A percentile compares a stretch with the other conserved stretches of the same genome.
Conservation (phyloP, 2,888 invertebrate species). For the Periphyllus acericola region DNA sequence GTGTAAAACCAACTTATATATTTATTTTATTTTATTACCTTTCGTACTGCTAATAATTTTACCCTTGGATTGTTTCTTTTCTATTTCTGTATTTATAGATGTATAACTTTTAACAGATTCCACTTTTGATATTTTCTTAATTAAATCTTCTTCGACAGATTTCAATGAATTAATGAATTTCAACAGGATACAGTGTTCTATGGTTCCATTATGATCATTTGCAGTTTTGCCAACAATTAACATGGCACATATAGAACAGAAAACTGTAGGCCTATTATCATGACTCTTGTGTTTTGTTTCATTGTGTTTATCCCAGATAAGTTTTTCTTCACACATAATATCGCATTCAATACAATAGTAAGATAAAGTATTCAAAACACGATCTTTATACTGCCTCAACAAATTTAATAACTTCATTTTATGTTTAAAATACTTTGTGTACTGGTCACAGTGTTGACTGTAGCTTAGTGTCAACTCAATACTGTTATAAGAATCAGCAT, state of each 20-base stretch:
- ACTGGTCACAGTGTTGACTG: not conserved
- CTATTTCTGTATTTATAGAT: not conserved
- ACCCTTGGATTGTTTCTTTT: not conserved
- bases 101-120: not conserved
- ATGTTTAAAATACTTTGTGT: constrained; percentile 10
- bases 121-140: not conserved
- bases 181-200: constrained; percentile 20
- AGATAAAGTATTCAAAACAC: not conserved
- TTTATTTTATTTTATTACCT: not conserved
- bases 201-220: not conserved
- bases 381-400: not conserved
- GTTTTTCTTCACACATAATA: constrained; percentile 10
- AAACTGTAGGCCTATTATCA: not conserved
- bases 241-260: constrained; percentile 26
- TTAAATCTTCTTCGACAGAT: not conserved
- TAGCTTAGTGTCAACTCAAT: not conserved
- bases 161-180: not conserved
- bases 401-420: constrained; percentile 18
- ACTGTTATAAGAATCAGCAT: not conserved
- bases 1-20: no score
- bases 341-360: constrained; percentile 20
- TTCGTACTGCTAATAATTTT: not conserved
- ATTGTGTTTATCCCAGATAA: not conserved
- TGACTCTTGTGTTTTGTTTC: not conserved
- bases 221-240: not conserved